Conservation (phyloP, 2,888 invertebrate genomes). For the Bombylius discolor region DNA sequence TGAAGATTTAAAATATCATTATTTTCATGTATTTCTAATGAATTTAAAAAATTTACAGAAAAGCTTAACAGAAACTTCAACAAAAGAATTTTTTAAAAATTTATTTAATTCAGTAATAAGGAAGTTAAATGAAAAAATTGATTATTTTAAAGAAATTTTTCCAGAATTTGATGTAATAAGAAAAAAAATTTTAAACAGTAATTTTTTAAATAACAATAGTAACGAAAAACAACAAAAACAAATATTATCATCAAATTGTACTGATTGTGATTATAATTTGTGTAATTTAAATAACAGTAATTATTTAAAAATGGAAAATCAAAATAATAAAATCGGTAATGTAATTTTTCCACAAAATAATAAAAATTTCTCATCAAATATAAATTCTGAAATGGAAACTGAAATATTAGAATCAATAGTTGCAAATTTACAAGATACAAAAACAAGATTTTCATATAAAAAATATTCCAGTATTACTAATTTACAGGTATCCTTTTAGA, state of each 20-base stretch:
- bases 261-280: too few species aligned
- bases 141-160: not conserved
- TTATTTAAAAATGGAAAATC: too few species aligned
- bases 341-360: too few species aligned
- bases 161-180: not conserved
- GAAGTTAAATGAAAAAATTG: not conserved
- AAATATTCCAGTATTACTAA: not conserved
- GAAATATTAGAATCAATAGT: too few species aligned
- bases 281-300: too few species aligned
- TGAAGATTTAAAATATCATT: not conserved
- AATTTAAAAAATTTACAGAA: constrained; percentile 1
- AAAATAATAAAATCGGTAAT: too few species aligned
- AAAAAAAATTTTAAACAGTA: too few species aligned
- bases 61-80: not conserved
- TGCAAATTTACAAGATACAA: too few species aligned
- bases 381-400: not conserved
- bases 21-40: not conserved
- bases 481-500: not conserved
- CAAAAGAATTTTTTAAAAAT: not conserved
- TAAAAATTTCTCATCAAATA: not conserved
- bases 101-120: not conserved
- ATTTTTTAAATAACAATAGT: too few species aligned
- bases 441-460: too few species aligned
- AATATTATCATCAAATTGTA: too few species aligned
- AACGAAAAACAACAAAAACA: too few species aligned